Evolutionary conservation across 2,888 invertebrate species (phyloP), one percentile per base, ranked within the genome.

Genomic region (Bombylius major): DNA sequence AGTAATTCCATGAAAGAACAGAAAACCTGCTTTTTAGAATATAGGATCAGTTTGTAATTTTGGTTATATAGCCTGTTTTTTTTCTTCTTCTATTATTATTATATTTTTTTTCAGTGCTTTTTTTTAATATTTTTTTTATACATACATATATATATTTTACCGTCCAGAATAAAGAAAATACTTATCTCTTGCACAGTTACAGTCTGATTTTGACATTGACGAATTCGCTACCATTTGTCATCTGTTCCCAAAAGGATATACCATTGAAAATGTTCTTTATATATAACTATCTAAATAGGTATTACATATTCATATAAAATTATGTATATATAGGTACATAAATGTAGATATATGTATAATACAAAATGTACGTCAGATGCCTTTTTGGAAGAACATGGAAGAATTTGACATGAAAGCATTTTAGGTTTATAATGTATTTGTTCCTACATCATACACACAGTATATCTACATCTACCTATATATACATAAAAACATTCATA

Each of bases 171-270:
- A 54, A 54, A 54, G 54, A 54, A 54, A 54, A 54, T 54, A 54
- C 54, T 54, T 54, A 54, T 54, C 54, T 54, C 50, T 54, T 62
- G 62, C 67, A 72, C 69, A 72, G 73, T 73, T 71, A 73, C 73
- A 73, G 72, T 72, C 73, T 73, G 75, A 73, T 74, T 73, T 74
- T 73, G 73, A 73, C 73, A 71, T 73, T 73, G 75, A 73, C 72
- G 73, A 67, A 73, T 73, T 71, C 67, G 61, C 64, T 64, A 69
- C 65, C 69, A 74, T 73, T 73, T 73, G 70, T 73, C 73, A 73
- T 73, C 69, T 62, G 66, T 65, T 67, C 69, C 70, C 71, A 69
- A 69, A 67, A 66, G 67, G 65, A 64, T 63, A 65, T 61, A 63
- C 63, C 59, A 57, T 54, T 44, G 50, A 50, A 45, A 44, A 45